phyloP scores from a whole-genome alignment of 2,113 vertebrate genomes.

The Plectropomus leopardus region DNA sequence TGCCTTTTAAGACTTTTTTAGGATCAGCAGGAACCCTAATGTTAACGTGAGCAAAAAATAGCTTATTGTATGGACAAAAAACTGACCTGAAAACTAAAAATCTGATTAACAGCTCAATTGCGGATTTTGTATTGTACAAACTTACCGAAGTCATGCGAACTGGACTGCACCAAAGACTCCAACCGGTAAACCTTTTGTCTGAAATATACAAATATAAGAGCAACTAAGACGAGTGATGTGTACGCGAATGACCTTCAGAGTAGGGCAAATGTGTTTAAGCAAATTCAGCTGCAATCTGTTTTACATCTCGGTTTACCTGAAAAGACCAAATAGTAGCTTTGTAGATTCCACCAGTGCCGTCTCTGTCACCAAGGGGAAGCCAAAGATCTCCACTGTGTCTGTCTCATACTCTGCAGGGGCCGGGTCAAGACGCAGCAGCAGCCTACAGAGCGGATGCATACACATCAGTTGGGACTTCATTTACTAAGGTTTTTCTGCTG shows the following conservation, averaged over 20 bases:
- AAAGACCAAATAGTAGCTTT: slow-evolving; percentile 92
- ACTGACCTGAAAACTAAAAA: neutral
- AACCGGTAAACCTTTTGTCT: slow-evolving; percentile 91
- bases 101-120: neutral
- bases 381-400: slow-evolving; percentile 92
- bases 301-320: slow-evolving; percentile 85
- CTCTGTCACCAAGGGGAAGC: slow-evolving; percentile 94
- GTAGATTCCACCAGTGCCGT: slow-evolving; percentile 92
- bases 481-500: neutral
- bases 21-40: too few species aligned
- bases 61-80: neutral
- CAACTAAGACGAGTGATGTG: neutral
- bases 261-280: neutral
- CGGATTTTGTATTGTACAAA: slow-evolving; percentile 32
- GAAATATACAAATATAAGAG: slow-evolving; percentile 76
- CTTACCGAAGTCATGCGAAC: slow-evolving; percentile 95
- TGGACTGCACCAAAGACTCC: slow-evolving; percentile 88
- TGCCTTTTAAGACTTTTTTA: too few species aligned
- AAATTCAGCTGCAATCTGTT: neutral
- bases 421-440: slow-evolving; percentile 92
- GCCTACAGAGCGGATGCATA: slow-evolving; percentile 74
- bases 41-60: neutral
- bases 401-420: slow-evolving; percentile 91
- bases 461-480: slow-evolving; percentile 1
- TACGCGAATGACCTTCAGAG: neutral